Conservation (phyloP, 2,888 invertebrate genomes). For the Oligia strigilis region DNA sequence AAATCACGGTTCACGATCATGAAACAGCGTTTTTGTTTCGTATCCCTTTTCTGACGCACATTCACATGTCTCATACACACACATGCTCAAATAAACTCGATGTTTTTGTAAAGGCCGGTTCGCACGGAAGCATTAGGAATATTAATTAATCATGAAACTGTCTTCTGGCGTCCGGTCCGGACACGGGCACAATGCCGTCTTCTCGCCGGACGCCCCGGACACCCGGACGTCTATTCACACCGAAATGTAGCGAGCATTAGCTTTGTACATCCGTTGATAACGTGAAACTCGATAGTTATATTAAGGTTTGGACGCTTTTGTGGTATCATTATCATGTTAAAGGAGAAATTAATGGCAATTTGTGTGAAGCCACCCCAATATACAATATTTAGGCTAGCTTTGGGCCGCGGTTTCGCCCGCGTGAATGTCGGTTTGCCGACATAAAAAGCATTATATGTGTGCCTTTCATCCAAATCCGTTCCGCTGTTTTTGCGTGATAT, state of each 20-base stretch:
- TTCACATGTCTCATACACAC: background rate
- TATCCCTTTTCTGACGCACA: constrained; percentile 27
- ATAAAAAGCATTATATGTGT: background rate
- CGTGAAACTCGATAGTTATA: constrained; percentile 29
- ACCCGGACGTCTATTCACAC: constrained; percentile 57
- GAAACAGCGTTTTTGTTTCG: constrained; percentile 38
- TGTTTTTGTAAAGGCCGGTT: constrained; percentile 53
- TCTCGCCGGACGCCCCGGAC: constrained; percentile 54
- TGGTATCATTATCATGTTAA: constrained; percentile 7
- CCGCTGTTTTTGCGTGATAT: too few species aligned
- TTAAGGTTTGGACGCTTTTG: constrained; percentile 21
- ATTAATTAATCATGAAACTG: constrained; percentile 67
- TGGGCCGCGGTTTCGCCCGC: background rate
- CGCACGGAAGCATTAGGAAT: constrained; percentile 63
- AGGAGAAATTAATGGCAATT: background rate
- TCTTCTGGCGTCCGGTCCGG: constrained; percentile 60
- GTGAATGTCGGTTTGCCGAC: background rate
- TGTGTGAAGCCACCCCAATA: background rate
- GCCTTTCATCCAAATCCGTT: too few species aligned
- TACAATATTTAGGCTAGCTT: background rate
- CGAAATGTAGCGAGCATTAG: constrained; percentile 57
- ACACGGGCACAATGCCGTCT: constrained; percentile 55
- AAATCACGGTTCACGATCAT: constrained; percentile 19
- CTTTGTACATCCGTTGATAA: constrained; percentile 48
- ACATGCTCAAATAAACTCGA: constrained; percentile 31